Evolutionary conservation across 2,797 vertebrate species (phyloP).

Genomic region (Tolypeutes matacus): DNA sequence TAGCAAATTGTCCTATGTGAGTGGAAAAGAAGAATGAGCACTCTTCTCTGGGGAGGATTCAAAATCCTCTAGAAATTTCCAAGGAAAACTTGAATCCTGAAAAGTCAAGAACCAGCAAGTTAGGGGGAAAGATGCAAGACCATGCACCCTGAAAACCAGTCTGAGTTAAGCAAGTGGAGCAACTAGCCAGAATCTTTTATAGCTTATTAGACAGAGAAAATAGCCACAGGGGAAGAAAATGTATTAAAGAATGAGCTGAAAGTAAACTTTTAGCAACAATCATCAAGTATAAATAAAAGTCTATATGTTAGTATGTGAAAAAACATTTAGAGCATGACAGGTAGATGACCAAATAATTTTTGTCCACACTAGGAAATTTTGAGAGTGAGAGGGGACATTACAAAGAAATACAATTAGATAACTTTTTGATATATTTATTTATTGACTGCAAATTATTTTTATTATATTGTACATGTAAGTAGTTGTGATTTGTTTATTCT

Average conservation of each 20-base stretch:
- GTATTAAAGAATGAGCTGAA: background rate
- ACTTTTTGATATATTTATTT: background rate
- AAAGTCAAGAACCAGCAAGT: background rate
- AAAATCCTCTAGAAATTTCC: background rate
- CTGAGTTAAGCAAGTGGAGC: background rate
- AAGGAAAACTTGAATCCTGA: background rate
- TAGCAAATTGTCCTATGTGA: background rate
- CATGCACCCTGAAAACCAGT: background rate
- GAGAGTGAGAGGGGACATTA: background rate
- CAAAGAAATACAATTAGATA: background rate
- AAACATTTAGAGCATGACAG: background rate
- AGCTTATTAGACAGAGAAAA: background rate
- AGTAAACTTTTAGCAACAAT: background rate
- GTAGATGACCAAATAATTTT: background rate
- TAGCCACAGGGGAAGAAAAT: background rate
- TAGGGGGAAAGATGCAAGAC: background rate
- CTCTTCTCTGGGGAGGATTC: background rate
- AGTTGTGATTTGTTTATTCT: background rate
- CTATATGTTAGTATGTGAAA: background rate
- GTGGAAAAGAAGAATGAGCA: background rate
- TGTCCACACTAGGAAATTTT: background rate
- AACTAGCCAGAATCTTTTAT: background rate
- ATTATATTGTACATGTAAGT: background rate
- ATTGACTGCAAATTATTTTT: background rate
- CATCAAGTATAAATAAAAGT: slow-evolving; percentile 8